Evolutionary conservation across 2,888 invertebrate species (phyloP).

Genomic region (Hemaris fuciformis): DNA sequence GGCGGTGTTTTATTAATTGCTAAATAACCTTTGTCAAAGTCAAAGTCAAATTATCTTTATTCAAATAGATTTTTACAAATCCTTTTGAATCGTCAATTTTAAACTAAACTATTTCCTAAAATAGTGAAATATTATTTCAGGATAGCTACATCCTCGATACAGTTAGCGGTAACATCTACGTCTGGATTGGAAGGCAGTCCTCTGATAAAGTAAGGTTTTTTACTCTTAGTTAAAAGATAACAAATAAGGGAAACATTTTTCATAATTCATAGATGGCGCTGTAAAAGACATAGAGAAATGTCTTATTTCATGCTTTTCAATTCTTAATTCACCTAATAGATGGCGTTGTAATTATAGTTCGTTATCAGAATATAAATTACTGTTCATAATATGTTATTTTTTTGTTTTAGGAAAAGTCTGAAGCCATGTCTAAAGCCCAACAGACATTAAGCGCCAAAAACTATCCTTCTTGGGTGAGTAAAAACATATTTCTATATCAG

Average conservation of each 20-base stretch:
- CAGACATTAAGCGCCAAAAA: conserved; percentile 83
- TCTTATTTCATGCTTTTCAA: too few relatives aligned
- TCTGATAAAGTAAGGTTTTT: conserved; percentile 62
- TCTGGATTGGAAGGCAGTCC: conserved; percentile 91
- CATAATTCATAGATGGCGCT: too few relatives aligned
- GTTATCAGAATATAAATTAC: background rate
- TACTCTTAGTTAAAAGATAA: too few relatives aligned
- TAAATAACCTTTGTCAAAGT: too few relatives aligned
- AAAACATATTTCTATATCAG: background rate
- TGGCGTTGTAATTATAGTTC: background rate
- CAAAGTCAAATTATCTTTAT: too few relatives aligned
- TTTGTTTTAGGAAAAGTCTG: conserved; percentile 84
- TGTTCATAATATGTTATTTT: background rate
- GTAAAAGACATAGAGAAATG: too few relatives aligned
- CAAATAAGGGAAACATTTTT: too few relatives aligned
- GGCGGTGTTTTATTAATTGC: too few relatives aligned
- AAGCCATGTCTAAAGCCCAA: conserved; percentile 88
- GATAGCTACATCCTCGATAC: conserved; percentile 92
- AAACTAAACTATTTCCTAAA: too few relatives aligned
- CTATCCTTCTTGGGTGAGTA: conserved; percentile 88
- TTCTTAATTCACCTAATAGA: background rate
- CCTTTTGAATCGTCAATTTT: too few relatives aligned
- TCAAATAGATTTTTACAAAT: too few relatives aligned
- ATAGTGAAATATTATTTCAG: too few relatives aligned
- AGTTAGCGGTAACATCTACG: conserved; percentile 88